Evolutionary conservation across 1,140 invertebrate genomes (phyloP), one percentile per base, ranked within the genome.

Genomic region (Drosophila pallidifrons): DNA sequence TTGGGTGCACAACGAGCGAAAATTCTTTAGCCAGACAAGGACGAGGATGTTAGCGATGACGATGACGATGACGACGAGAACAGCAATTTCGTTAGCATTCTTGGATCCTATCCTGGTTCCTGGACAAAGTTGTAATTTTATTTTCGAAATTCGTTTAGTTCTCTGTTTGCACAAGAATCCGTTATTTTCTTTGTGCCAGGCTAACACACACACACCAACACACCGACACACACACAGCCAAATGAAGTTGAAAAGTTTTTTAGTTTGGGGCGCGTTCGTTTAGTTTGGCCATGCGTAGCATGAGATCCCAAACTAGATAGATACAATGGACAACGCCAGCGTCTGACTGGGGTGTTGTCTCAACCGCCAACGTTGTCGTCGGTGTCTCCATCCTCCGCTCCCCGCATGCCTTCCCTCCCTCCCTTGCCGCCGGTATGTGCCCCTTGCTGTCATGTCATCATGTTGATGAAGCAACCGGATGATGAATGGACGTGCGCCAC

Each of bases 391-490:
- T 5, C 15, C 35, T 8, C 35, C 32, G 2, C 1, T 1, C 35
- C 13, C 52, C 52, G 20, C 20, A 25, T 25, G 20, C 20, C 20
- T 25, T 25, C 0, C 20, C 20, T 25, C 20, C 20, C 20, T 25
- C 3, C 20, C 20, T 25, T 25, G 0, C 20, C 20, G 3, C 20
- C 20, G 20, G 20, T 35, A 3, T 5, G 46, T 30, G 30, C 32
- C 32, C 47, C 46, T 8, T 20, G 49, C 81, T 88, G 85, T 89
- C 85, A 85, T 88, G 85, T 88, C 85, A 90, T 89, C 85, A 90
- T 89, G 85, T 89, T 89, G 85, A 89, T 89, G 85, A 89, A 90
- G 81, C 85, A 89, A 89, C 85, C 85, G 85, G 85, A 89, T 89
- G 85, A 89, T 89, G 86, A 89, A 89, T 89, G 85, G 86, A 89